Base-by-base conservation (phyloP, 2,888 invertebrate species). In the Heterodera filipjevi region DNA sequence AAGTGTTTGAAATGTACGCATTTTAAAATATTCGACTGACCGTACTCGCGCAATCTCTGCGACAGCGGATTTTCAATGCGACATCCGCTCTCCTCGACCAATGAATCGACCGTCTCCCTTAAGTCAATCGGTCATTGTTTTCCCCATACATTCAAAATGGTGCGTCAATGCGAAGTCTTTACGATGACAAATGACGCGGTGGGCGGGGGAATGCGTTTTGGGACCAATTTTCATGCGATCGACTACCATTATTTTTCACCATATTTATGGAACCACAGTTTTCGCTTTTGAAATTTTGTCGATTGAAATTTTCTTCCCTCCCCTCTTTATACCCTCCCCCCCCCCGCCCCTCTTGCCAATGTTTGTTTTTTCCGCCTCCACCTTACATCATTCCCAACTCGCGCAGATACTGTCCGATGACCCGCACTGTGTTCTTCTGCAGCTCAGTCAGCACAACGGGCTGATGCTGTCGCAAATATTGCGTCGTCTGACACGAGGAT, bases 1-100 rank as follows among this genome's bases (percentile, higher is more conserved):
- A 53, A 81, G 72, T 71, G 27, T 12, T 46, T 12, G 19, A 71
- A 71, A 32, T 72, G 19, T 44, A 19, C 33, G 32, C 10, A 73
- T 44, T 3, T 80, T 6, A 27, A 27, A 59, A 27, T 10, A 59
- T n/a, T 59, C 6, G 6, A 75, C 32, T 74, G 66, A 35, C 86
- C 80, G 35, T 46, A 75, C 35, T 82, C 44, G 22, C 86, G 81
- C 30, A 86, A 66, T 59, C 81, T 76, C 12, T 81, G 81, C 8
- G 84, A 85, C 14, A 85, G 74, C 39, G 84, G 79, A 70, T 85
- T 83, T 77, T 87, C 87, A 22, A 86, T 82, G 27, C 83, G 85
- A 73, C 85, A 84, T 12, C 87, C 86, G 39, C 84, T 86, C 77
- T 87, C 87, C 74, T 86, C 86, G 22, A 86, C 85, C 14, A 87